Evolutionary conservation across 1,140 invertebrate genomes (phyloP).

Genomic region (Pseudoatta argentina): DNA sequence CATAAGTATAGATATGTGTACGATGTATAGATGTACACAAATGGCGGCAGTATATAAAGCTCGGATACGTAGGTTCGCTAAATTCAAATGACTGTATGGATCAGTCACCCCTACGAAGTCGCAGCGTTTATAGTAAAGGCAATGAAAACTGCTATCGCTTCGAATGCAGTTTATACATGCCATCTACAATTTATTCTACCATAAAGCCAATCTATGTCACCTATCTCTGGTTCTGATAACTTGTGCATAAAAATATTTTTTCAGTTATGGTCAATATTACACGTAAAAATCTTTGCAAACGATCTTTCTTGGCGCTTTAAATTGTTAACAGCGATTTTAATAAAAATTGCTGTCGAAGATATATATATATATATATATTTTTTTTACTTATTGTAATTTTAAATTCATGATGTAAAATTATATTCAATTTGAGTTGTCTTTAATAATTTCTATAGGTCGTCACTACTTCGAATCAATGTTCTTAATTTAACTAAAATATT

Average conservation of each 20-base stretch:
- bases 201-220: slow-evolving; percentile 33
- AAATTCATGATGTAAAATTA: too few species aligned
- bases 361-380: neutral
- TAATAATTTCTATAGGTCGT: too few species aligned
- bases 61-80: neutral
- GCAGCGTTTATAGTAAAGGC: neutral
- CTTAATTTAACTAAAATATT: too few species aligned
- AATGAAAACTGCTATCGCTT: neutral
- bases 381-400: neutral
- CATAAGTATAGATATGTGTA: neutral
- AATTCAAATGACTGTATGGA: slow-evolving; percentile 5
- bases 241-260: slow-evolving; percentile 31
- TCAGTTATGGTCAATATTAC: neutral
- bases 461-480: too few species aligned
- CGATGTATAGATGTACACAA: neutral
- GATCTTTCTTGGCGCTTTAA: neutral
- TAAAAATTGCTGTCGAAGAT: neutral
- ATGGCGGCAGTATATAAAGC: neutral
- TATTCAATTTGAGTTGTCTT: too few species aligned
- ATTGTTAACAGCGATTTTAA: neutral
- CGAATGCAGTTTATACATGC: slow-evolving; percentile 10
- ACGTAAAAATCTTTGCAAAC: neutral
- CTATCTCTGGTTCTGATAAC: slow-evolving; percentile 2
- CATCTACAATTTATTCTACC: slow-evolving; percentile 16
- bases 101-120: neutral